Percentiles rank a stretch among this genome's conserved stretches.
Evolutionary conservation across 2,888 invertebrate species (phyloP).

Genomic region (Caenorhabditis angaria): DNA sequence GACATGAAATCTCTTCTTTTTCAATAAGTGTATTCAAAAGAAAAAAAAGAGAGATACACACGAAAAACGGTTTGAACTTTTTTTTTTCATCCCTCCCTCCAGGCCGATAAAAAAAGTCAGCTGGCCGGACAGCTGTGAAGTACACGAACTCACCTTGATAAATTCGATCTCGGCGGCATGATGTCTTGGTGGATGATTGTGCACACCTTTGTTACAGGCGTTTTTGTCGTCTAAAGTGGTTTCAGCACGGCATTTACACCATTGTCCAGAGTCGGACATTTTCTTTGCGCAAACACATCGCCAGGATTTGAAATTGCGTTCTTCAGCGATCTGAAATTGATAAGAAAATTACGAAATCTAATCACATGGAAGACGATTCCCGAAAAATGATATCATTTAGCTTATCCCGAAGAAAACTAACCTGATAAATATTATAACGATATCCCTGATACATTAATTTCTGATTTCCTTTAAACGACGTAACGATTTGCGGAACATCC

Average conservation of each 20-base stretch:
- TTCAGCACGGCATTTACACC: slow-evolving; percentile 70
- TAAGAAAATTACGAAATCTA: slow-evolving; percentile 25
- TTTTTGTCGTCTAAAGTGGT: slow-evolving; percentile 68
- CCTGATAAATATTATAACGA: slow-evolving; percentile 71
- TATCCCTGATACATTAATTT: slow-evolving; percentile 71
- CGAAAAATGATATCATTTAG: slow-evolving; percentile 9
- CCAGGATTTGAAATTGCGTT: slow-evolving; percentile 68
- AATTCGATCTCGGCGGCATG: slow-evolving; percentile 70
- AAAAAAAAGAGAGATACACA: not conserved
- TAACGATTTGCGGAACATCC: slow-evolving; percentile 67
- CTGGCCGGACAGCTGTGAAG: slow-evolving; percentile 8
- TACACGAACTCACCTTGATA: slow-evolving; percentile 61
- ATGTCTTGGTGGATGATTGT: slow-evolving; percentile 70
- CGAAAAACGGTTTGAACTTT: not conserved
- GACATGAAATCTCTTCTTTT: slow-evolving; percentile 12
- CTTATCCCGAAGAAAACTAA: too few species aligned
- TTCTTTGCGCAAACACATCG: slow-evolving; percentile 72
- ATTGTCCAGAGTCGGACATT: slow-evolving; percentile 62
- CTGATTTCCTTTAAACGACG: slow-evolving; percentile 71
- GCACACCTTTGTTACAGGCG: slow-evolving; percentile 67
- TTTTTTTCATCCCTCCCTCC: slow-evolving; percentile 3
- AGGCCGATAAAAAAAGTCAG: slow-evolving; percentile 4
- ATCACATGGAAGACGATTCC: slow-evolving; percentile 4
- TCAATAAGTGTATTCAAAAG: not conserved
- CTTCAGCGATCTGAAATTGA: slow-evolving; percentile 52